Percentiles rank a stretch among this genome's conserved stretches.
These are phyloP conservation scores for Mellilla xanthometata DNA, from an alignment of 2,888 invertebrate species.

Conservation along the genomic window DNA sequence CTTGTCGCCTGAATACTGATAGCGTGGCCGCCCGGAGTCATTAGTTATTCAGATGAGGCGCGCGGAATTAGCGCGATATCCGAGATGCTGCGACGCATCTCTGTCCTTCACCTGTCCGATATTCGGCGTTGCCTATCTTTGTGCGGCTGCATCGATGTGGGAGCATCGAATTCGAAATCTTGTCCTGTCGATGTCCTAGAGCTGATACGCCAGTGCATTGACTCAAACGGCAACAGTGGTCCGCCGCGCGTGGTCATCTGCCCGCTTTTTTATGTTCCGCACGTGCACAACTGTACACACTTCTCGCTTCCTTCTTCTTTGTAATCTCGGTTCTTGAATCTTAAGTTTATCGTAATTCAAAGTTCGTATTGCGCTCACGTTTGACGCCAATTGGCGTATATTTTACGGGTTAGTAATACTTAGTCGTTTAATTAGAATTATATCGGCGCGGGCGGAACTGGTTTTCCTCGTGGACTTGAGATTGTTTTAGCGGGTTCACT, in stretches of 20 bases:
- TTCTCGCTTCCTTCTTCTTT: constrained; percentile 45
- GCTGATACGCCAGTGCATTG: constrained; percentile 28
- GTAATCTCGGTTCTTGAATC: constrained; percentile 41
- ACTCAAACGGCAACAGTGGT: constrained; percentile 23
- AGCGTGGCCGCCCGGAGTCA: constrained; percentile 38
- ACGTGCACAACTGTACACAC: constrained; percentile 29
- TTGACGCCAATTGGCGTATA: constrained; percentile 36
- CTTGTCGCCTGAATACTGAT: constrained; percentile 69
- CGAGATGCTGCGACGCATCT: constrained; percentile 52
- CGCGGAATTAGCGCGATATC: constrained; percentile 75
- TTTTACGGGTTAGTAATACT: constrained; percentile 33
- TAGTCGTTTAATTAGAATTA: constrained; percentile 40
- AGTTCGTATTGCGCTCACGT: constrained; percentile 28
- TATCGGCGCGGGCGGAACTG: constrained; percentile 30
- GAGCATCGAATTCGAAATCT: constrained; percentile 17
- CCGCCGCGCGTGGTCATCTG: constrained; percentile 25
- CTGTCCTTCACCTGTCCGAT: not conserved
- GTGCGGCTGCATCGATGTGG: too few relatives aligned
- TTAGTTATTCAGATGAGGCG: constrained; percentile 70
- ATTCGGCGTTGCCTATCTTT: too few relatives aligned
- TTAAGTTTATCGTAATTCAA: constrained; percentile 32
- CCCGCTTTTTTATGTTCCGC: constrained; percentile 35
- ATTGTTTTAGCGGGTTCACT: constrained; percentile 28
- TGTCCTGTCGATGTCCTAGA: constrained; percentile 22
- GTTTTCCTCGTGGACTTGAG: constrained; percentile 52